Evolutionary conservation across 2,797 vertebrate genomes (phyloP).

Genomic region (Tokudaia tokunoshimensis): DNA sequence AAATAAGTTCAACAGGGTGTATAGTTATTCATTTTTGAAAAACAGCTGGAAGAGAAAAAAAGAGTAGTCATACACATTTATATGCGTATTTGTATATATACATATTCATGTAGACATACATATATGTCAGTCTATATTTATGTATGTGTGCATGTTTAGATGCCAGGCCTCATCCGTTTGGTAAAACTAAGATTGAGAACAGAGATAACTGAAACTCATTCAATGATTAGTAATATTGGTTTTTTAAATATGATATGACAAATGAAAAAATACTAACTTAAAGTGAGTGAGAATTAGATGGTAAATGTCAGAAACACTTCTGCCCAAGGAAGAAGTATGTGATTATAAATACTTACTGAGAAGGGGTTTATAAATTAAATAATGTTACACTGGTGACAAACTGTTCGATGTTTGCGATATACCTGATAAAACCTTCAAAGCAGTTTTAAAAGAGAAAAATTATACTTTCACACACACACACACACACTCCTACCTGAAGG

Average conservation of each 20-base stretch:
- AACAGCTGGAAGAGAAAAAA: constrained; percentile 46
- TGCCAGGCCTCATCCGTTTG: background rate
- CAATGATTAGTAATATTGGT: background rate
- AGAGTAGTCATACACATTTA: background rate
- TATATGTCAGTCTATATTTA: background rate
- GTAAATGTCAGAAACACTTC: constrained; percentile 35
- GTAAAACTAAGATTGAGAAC: constrained; percentile 42
- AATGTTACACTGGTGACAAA: constrained; percentile 34
- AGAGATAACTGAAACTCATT: constrained; percentile 35
- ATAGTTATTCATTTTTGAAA: background rate
- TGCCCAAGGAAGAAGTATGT: background rate
- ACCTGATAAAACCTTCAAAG: constrained; percentile 37
- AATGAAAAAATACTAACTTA: constrained; percentile 45
- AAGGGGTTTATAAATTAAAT: constrained; percentile 32
- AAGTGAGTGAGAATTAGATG: background rate
- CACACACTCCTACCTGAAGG: background rate
- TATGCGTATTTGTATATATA: background rate
- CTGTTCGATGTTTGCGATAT: constrained; percentile 12
- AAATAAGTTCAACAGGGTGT: background rate
- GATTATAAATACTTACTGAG: constrained; percentile 2
- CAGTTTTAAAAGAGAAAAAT: constrained; percentile 42
- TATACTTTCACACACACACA: background rate
- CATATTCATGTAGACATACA: background rate
- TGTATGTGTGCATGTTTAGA: background rate
- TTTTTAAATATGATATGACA: constrained; percentile 8